Evolutionary conservation across 35 echinoderm and acorn worm species (phyloP).

Genomic region (Ophiothrix spiculata): DNA sequence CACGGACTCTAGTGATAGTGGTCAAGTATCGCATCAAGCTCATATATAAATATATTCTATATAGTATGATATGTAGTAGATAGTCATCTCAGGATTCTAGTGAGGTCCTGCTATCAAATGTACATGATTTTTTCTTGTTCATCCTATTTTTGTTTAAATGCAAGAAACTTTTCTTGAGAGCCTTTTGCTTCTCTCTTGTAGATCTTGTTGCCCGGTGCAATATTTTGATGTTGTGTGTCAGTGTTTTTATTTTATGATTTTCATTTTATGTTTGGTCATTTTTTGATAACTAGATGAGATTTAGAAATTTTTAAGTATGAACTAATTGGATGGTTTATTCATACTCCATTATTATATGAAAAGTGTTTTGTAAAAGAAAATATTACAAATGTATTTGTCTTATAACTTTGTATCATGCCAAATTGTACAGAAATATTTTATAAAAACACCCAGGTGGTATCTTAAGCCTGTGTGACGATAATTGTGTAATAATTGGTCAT

Average conservation of each 20-base stretch:
- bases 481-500: too few species aligned
- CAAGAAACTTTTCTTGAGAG: background rate
- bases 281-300: slow-evolving; percentile 4
- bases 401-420: slow-evolving; percentile 8
- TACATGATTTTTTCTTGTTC: background rate
- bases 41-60: slow-evolving; percentile 17
- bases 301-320: background rate
- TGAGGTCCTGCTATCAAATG: background rate
- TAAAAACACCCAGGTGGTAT: background rate
- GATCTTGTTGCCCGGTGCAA: slow-evolving; percentile 5
- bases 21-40: background rate
- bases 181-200: background rate
- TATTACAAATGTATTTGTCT: background rate
- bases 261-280: background rate
- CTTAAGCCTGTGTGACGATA: background rate
- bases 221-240: slow-evolving; percentile 2
- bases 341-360: background rate
- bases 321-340: background rate
- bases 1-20: slow-evolving; percentile 3
- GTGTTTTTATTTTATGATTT: background rate
- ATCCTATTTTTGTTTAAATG: background rate
- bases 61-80: slow-evolving; percentile 4
- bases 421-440: slow-evolving; percentile 17
- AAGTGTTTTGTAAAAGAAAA: background rate
- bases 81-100: background rate